Base-by-base conservation (phyloP, 2,888 invertebrate species). In the Eupelmus urozonus region DNA sequence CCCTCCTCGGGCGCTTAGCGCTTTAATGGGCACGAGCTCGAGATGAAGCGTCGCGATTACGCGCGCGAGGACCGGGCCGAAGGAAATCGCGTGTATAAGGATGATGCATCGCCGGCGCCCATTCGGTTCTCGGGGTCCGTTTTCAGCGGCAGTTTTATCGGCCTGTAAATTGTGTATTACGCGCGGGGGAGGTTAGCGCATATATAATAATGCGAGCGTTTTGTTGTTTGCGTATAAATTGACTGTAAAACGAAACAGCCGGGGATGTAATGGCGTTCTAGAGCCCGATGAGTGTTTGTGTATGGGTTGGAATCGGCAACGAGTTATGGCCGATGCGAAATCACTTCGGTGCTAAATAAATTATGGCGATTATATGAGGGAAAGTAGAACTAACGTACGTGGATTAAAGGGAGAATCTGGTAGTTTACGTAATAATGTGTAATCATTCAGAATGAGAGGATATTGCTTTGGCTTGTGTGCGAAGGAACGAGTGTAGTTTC, bases 81-180 rank as follows among this genome's bases (percentile, higher is more conserved):
- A 13, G 16, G 18, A 49, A 65, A 49, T 65, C 65, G 65, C 66
- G 34, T 40, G 29, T 11, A 63, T 34, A 34, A n/a, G n/a, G n/a
- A n/a, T n/a, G n/a, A n/a, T n/a, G n/a, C n/a, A n/a, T 53, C 62
- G 1, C n/a, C 1, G 42, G 7, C 25, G 18, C 1, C 0, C 18
- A 7, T 40, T 29, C 40, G 7, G 18, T 57, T 51, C 62, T 62
- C 13, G n/a, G 1, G 23, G 65, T n/a, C n/a, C n/a, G n/a, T n/a
- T n/a, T n/a, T n/a, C n/a, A 3, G 18, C 18, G 27, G 2, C 34
- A 55, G 42, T 72, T 77, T 77, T 77, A 77, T 77, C 71, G 72
- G 65, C 40, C 29, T 59, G 65, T 71, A 66, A 77, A 77, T 77
- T 51, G 57, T 34, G 49, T 20, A 18, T 59, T 67, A 75, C 60